A percentile compares a stretch with the other conserved stretches of the same genome.
These are phyloP conservation scores for Drosophila suzukii DNA, from an alignment of 1,140 invertebrate species.

Conservation along the genomic window DNA sequence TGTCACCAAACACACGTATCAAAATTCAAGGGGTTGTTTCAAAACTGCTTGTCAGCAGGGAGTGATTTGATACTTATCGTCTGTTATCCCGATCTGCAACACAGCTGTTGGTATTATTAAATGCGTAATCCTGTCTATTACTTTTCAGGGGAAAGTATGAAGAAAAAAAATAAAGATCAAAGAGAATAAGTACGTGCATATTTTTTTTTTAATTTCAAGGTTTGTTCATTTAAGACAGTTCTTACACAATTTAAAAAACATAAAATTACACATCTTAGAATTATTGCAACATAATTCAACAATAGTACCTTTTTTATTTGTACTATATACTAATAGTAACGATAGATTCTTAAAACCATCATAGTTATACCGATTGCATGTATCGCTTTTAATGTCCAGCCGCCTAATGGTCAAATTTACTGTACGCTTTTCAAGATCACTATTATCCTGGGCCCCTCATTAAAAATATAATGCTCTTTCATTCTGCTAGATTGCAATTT, in stretches of 20 bases:
- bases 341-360: too few relatives aligned
- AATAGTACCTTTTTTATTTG: too few relatives aligned
- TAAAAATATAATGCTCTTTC: conserved; percentile 22
- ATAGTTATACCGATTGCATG: too few relatives aligned
- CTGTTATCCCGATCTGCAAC: background rate
- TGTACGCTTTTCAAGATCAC: conserved; percentile 22
- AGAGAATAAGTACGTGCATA: background rate
- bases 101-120: conserved; percentile 16
- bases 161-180: background rate
- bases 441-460: conserved; percentile 22
- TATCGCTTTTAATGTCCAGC: background rate
- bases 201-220: too few relatives aligned
- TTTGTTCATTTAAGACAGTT: too few relatives aligned
- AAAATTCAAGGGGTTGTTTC: background rate
- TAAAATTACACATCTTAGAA: too few relatives aligned
- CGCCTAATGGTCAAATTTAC: background rate
- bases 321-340: too few relatives aligned
- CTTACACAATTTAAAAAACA: too few relatives aligned
- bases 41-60: conserved; percentile 4
- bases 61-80: conserved; percentile 13
- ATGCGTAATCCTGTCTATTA: background rate
- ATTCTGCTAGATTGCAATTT: conserved; percentile 38
- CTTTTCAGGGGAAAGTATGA: background rate
- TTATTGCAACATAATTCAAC: too few relatives aligned
- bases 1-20: conserved; percentile 2